These are phyloP conservation scores for Atrina japonica DNA, from an alignment of 2,888 invertebrate genomes.

Conservation along the genomic window DNA sequence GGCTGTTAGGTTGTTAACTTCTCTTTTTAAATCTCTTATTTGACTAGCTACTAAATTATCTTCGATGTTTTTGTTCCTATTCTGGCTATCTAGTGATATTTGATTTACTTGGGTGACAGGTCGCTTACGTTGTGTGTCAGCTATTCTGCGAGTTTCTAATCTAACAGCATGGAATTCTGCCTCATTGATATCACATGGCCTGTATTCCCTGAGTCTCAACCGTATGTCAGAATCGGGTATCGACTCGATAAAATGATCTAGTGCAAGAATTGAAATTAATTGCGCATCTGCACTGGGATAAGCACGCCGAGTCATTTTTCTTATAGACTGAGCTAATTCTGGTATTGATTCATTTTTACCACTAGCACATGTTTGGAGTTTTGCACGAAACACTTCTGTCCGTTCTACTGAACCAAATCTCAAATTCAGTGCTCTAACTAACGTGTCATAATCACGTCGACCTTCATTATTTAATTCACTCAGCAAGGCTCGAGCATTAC, in stretches of 20 bases:
- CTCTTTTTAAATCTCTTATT: too few species aligned
- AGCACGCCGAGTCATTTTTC: slow-evolving; percentile 43
- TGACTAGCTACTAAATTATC: too few species aligned
- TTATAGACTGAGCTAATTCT: slow-evolving; percentile 45
- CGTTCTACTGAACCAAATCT: slow-evolving; percentile 41
- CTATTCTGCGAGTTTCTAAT: slow-evolving; percentile 34
- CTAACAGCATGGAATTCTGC: slow-evolving; percentile 43
- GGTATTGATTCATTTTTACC: slow-evolving; percentile 43
- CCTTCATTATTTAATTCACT: slow-evolving; percentile 23
- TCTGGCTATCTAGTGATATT: too few species aligned
- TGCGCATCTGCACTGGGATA: slow-evolving; percentile 40
- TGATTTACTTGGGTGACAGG: too few species aligned
- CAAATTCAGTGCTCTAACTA: slow-evolving; percentile 31
- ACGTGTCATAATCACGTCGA: slow-evolving; percentile 24
- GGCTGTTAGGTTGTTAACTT: too few species aligned
- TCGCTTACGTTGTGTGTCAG: slow-evolving; percentile 32
- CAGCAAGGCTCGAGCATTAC: slow-evolving; percentile 26
- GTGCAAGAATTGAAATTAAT: slow-evolving; percentile 34
- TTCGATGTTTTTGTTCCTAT: too few species aligned
- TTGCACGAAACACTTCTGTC: slow-evolving; percentile 42
- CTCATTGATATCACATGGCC: slow-evolving; percentile 38
- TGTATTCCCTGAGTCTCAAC: slow-evolving; percentile 37
- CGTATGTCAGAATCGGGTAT: slow-evolving; percentile 45
- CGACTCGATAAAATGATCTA: slow-evolving; percentile 50
- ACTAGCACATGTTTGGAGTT: slow-evolving; percentile 32